Evolutionary conservation across 2,113 vertebrate genomes (phyloP), one percentile per base, ranked within the genome.

Genomic region (Gavia stellata): DNA sequence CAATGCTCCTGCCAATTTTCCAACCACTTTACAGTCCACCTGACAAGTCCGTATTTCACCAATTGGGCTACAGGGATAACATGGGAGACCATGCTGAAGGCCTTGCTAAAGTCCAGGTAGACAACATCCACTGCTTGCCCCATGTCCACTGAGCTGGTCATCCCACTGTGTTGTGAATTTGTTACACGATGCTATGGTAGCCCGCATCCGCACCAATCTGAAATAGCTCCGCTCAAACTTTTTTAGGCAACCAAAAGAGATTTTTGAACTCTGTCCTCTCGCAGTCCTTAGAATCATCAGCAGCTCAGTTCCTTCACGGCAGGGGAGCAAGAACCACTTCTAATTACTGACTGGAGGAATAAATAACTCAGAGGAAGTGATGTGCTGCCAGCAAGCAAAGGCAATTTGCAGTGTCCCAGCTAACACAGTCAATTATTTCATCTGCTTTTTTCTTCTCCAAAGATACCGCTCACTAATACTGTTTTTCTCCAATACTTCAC

Each of bases 361-460:
- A 96, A 96, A 81, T 96, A 97, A 94, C 91, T 63, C 66, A 1
- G 52, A 94, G 90, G 90, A 96, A 96, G 71, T 70, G 73, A 95
- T 80, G 81, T 56, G 70, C 81, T 93, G 93, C 96, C 94, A 95
- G 87, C 74, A 96, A 90, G 58, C 59, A 68, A 94, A 94, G 66
- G 91, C 84, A 94, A 88, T 65, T 85, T 88, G 81, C 74, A 75
- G 62, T 31, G 70, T 82, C 78, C 78, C 62, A 94, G 73, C 92
- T 80, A 95, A 90, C 86, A 72, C 33, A 55, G 52, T 71, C 91
- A 90, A 85, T 93, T 92, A 92, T 65, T 95, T 95, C 24, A 82
- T 82, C 78, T 85, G 73, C 11, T 92, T 83, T 88, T 83, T 84
- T 61, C 62, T 70, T 62, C 66, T 91, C 44, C 38, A 79, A 66